These are phyloP conservation scores for Drosophila miranda DNA, from an alignment of 1,140 invertebrate genomes.

Conservation along the genomic window DNA sequence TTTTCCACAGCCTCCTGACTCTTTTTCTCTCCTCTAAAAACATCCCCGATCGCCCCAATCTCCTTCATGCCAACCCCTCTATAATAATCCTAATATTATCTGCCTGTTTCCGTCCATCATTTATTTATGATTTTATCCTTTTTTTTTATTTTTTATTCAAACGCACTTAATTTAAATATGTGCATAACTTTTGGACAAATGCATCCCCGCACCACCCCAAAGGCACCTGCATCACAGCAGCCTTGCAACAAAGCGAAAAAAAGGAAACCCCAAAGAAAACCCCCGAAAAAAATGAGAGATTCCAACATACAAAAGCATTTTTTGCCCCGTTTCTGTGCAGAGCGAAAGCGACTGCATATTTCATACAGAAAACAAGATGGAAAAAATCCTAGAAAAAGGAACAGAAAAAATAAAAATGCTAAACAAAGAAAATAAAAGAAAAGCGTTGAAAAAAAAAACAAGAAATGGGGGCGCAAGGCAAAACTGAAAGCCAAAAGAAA, in stretches of 20 bases:
- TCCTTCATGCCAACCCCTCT: no score
- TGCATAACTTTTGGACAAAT: constrained; percentile 56
- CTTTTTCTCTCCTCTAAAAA: no score
- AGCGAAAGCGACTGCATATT: constrained; percentile 57
- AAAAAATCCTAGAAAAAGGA: constrained; percentile 41
- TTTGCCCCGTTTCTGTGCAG: constrained; percentile 13
- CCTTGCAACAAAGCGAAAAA: constrained; percentile 32
- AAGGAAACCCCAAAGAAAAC: constrained; percentile 7
- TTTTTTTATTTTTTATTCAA: constrained; percentile 29
- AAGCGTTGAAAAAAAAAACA: constrained; percentile 52
- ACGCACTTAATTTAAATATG: constrained; percentile 63
- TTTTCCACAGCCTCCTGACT: no score
- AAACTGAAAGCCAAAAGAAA: constrained; percentile 59
- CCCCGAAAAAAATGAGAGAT: constrained; percentile 25
- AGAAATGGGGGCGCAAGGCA: constrained; percentile 69
- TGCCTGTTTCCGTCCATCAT: constrained; percentile 23
- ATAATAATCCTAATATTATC: constrained; percentile 15
- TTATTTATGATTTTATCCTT: constrained; percentile 49
- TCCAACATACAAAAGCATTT: constrained; percentile 65
- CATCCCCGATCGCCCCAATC: no score
- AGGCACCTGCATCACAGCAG: constrained; percentile 63
- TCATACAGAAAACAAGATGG: constrained; percentile 45
- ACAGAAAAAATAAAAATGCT: constrained; percentile 67
- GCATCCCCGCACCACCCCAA: constrained; percentile 7
- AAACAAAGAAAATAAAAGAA: constrained; percentile 76